phyloP scores from a whole-genome alignment of 2,888 invertebrate genomes.

The Amorpha juglandis region DNA sequence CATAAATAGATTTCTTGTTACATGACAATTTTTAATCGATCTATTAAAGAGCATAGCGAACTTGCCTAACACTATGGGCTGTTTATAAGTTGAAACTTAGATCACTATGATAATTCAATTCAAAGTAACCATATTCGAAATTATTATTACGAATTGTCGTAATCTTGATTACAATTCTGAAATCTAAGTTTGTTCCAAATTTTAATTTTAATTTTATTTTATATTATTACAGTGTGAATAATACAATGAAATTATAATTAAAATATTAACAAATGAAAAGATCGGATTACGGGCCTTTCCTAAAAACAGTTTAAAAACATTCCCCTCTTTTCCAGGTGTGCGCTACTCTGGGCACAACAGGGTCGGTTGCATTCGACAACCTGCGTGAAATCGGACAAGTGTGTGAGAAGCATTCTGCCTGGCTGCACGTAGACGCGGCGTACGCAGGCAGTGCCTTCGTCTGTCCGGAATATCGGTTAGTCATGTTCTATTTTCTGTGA shows the following conservation, averaged over 20 bases:
- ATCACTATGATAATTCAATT: too few relatives aligned
- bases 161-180: too few relatives aligned
- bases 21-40: neutral
- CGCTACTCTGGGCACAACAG: conserved; percentile 97
- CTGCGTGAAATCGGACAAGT: conserved; percentile 87
- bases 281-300: neutral
- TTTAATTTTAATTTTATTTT: too few relatives aligned
- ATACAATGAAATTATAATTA: too few relatives aligned
- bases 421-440: conserved; percentile 99
- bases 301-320: too few relatives aligned
- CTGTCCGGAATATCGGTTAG: conserved; percentile 93
- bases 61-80: too few relatives aligned
- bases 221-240: too few relatives aligned
- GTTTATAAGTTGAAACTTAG: too few relatives aligned
- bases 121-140: too few relatives aligned
- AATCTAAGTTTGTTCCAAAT: too few relatives aligned
- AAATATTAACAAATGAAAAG: neutral
- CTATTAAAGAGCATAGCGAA: too few relatives aligned
- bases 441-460: conserved; percentile 98
- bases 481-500: neutral
- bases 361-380: conserved; percentile 98
- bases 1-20: neutral
- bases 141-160: too few relatives aligned
- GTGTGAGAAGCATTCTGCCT: conserved; percentile 91
- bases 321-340: conserved; percentile 87